A percentile compares a stretch with the other conserved stretches of the same genome.
phyloP scores from a whole-genome alignment of 2,113 vertebrate species.

The Rhabdornis inornatus region DNA sequence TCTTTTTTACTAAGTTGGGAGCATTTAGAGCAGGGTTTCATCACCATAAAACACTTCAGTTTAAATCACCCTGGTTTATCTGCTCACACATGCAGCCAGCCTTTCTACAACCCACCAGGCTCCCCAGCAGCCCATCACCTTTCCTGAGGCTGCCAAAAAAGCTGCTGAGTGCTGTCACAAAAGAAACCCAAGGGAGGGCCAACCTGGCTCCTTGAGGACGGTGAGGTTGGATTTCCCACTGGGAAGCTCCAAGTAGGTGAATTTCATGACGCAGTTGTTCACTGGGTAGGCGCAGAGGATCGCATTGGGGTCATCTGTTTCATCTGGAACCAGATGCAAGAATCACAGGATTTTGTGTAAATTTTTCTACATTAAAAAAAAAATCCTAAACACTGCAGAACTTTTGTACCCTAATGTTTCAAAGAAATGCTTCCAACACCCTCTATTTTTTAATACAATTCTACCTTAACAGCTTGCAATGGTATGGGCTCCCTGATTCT shows the following conservation, averaged over 20 bases:
- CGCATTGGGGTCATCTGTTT: slow-evolving; percentile 76
- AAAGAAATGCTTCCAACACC: background rate
- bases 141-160: background rate
- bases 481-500: background rate
- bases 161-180: background rate
- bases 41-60: background rate
- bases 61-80: background rate
- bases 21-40: background rate
- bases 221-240: slow-evolving; percentile 88
- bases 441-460: background rate
- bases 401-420: background rate
- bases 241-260: slow-evolving; percentile 89
- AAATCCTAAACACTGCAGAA: background rate
- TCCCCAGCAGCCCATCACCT: background rate
- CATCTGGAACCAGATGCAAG: slow-evolving; percentile 63
- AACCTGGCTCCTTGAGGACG: slow-evolving; percentile 90
- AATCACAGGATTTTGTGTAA: background rate
- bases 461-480: background rate
- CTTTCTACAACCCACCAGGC: background rate
- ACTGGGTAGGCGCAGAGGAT: slow-evolving; percentile 90
- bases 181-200: background rate
- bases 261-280: slow-evolving; percentile 94
- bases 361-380: background rate
- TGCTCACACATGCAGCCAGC: background rate
- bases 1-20: background rate